Base-by-base conservation (phyloP, 2,888 invertebrate species). In the Plusia festucae region DNA sequence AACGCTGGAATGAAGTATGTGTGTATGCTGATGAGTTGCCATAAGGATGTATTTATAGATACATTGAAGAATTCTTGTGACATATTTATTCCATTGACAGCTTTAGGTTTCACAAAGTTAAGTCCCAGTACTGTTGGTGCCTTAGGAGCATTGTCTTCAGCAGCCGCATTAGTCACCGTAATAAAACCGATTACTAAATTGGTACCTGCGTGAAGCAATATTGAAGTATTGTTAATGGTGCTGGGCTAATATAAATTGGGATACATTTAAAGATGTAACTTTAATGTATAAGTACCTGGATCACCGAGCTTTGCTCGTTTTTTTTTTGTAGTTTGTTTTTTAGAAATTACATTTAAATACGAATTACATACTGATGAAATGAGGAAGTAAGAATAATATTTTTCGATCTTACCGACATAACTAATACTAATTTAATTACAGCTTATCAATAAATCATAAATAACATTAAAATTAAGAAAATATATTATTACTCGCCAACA, bases 1-100 rank as follows among this genome's bases (percentile, higher is more conserved):
- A 80, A 82, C 52, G 81, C 82, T 55, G 84, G 84, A 60, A 62
- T 90, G 9, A 92, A 85, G 76, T 88, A 94, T 82, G 65, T 89
- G 30, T 91, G 83, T 65, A 81, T 86, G 66, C 60, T 94, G 51
- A 71, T 92, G 7, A 86, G 83, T 70, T 95, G 92, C 78, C 93
- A 91, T 78, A 96, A 96, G 82, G 97, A 97, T 88, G 94, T 99
- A 11, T 95, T 97, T 65, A 95, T 98, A 73, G 99, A 99, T 91
- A 97, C 97, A 0, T 85, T 98, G 6, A 98, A 98, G 89, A 99
- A 99, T 94, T 91, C 96, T 9, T 98, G 98, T 92, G 99, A 99
- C 90, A 90, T 99, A 63, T 97, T 98, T 82, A 97, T 99, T 85
- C 99, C 99, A 0, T 91, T 99, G 70, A 97, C 97, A 65, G 97